Evolutionary conservation across 2,888 invertebrate species (phyloP).

Genomic region (Melipona beecheii): DNA sequence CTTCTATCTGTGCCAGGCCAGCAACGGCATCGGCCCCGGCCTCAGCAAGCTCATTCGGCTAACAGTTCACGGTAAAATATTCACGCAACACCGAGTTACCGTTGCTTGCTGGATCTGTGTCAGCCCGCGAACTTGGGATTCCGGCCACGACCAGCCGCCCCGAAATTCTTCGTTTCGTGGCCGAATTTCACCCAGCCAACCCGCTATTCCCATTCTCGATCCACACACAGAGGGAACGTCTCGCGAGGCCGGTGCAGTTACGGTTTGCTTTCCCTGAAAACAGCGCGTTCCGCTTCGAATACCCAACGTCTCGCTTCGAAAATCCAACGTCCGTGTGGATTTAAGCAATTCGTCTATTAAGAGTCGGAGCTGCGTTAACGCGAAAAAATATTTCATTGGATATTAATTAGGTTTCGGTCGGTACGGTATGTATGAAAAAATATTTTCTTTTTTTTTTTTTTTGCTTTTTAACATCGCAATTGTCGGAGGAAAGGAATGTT

Average conservation of each 20-base stretch:
- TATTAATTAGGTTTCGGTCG: background rate
- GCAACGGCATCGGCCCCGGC: slow-evolving; percentile 87
- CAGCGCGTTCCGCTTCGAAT: background rate
- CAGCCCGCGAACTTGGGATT: slow-evolving; percentile 50
- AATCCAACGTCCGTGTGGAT: background rate
- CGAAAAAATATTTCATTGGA: background rate
- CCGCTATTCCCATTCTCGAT: background rate
- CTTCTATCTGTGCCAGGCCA: slow-evolving; percentile 87
- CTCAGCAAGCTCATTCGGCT: slow-evolving; percentile 87
- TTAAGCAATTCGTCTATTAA: background rate
- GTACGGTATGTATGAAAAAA: too few species aligned
- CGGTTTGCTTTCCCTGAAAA: slow-evolving; percentile 10
- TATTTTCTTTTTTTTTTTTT: background rate
- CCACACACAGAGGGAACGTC: slow-evolving; percentile 2
- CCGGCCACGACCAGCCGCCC: slow-evolving; percentile 33
- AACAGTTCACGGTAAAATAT: slow-evolving; percentile 86
- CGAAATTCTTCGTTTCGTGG: slow-evolving; percentile 49
- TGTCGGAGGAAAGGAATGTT: background rate
- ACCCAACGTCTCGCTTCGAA: background rate
- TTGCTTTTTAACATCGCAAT: background rate
- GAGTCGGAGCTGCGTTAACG: background rate
- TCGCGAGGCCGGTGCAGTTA: background rate
- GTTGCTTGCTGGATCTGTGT: slow-evolving; percentile 37
- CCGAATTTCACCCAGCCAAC: slow-evolving; percentile 34
- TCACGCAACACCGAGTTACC: slow-evolving; percentile 67